Evolutionary conservation across 1,140 invertebrate species (phyloP).

Genomic region (Araneus ventricosus): DNA sequence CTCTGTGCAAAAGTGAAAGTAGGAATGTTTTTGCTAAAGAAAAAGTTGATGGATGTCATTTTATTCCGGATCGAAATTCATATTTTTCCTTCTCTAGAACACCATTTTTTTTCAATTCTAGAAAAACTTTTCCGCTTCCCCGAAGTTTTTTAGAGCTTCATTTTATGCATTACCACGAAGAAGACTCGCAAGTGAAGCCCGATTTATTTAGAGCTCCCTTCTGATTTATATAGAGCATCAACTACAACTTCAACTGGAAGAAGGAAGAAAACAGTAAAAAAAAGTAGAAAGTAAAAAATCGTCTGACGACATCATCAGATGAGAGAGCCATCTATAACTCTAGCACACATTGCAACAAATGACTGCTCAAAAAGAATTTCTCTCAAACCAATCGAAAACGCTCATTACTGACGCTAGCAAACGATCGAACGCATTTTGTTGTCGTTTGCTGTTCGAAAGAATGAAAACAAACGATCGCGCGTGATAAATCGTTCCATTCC

Average conservation of each 20-base stretch:
- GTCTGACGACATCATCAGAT: background rate
- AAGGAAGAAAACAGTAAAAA: too few relatives aligned
- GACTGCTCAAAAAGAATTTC: slow-evolving; percentile 4
- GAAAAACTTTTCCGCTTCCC: background rate
- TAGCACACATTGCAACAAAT: background rate
- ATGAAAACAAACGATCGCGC: slow-evolving; percentile 20
- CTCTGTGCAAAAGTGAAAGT: too few relatives aligned
- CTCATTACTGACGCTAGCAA: background rate
- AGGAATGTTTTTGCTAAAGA: background rate
- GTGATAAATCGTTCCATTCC: slow-evolving; percentile 20
- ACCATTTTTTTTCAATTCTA: too few relatives aligned
- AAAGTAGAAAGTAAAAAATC: background rate
- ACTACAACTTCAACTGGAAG: background rate
- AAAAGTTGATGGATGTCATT: background rate
- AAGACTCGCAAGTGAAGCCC: background rate
- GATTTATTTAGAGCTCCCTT: background rate
- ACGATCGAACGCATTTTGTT: slow-evolving; percentile 22
- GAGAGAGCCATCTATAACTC: slow-evolving; percentile 1
- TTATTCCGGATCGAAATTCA: background rate
- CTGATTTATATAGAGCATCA: background rate
- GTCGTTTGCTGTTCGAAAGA: background rate
- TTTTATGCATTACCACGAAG: background rate
- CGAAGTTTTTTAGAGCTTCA: background rate
- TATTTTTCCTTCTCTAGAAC: too few relatives aligned
- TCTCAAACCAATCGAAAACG: background rate